Percentiles rank a stretch among this genome's conserved stretches.
Evolutionary conservation across 2,888 invertebrate genomes (phyloP).

Genomic region (Limenitis camilla): DNA sequence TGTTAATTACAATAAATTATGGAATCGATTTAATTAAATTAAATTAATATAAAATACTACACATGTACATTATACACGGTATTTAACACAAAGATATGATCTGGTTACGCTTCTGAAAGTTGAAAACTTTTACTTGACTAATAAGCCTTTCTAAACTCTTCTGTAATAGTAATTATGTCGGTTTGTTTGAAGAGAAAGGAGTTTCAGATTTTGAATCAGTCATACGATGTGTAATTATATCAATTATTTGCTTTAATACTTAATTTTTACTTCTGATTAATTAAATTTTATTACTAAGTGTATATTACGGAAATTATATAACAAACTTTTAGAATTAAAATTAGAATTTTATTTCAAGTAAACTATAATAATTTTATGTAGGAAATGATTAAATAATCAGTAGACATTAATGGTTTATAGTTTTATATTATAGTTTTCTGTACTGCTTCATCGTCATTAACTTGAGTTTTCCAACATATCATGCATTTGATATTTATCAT

Average conservation of each 20-base stretch:
- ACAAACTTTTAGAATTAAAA: no score
- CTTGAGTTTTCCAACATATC: no score
- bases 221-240: background rate
- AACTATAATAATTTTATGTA: conserved; percentile 1
- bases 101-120: conserved; percentile 17
- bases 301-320: no score
- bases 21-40: background rate
- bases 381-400: background rate
- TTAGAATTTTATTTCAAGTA: no score
- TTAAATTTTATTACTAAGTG: no score
- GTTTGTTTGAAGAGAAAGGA: conserved; percentile 59
- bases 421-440: background rate
- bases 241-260: background rate
- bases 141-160: conserved; percentile 44
- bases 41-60: background rate
- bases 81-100: conserved; percentile 7
- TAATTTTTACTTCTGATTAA: no score
- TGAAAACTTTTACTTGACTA: conserved; percentile 19
- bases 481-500: no score
- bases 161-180: conserved; percentile 30
- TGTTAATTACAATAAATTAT: background rate
- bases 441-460: no score
- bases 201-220: conserved; percentile 33
- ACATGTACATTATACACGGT: background rate
- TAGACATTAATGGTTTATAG: background rate